Percentiles rank a stretch among this genome's conserved stretches.
phyloP scores from a whole-genome alignment of 2,113 vertebrate genomes.

The Megaleporinus macrocephalus region DNA sequence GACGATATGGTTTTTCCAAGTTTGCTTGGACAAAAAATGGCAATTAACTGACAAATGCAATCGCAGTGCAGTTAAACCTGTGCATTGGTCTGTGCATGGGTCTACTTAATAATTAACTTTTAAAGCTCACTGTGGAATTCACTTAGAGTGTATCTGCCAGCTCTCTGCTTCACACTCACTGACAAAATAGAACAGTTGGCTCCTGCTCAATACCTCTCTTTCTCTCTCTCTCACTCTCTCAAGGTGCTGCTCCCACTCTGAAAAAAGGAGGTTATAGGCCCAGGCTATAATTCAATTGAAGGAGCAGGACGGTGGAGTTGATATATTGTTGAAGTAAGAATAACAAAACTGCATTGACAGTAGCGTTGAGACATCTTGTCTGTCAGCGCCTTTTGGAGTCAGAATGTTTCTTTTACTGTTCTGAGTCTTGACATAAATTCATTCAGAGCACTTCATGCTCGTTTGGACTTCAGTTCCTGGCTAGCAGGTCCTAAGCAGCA shows the following conservation, averaged over 20 bases:
- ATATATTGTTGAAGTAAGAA: constrained; percentile 39
- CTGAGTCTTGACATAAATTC: constrained; percentile 42
- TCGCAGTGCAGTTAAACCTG: not conserved
- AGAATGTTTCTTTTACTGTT: constrained; percentile 37
- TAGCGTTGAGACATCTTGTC: constrained; percentile 46
- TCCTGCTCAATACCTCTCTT: not conserved
- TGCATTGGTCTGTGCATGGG: not conserved
- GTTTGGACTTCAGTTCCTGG: constrained; percentile 45
- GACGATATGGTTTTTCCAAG: not conserved
- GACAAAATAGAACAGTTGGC: constrained; percentile 32
- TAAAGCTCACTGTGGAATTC: not conserved
- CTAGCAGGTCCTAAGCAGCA: constrained; percentile 15
- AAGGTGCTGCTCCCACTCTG: not conserved
- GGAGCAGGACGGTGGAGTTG: constrained; percentile 29
- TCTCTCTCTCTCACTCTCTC: not conserved
- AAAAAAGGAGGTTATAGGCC: constrained; percentile 36
- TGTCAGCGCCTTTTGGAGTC: constrained; percentile 18
- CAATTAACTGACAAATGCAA: not conserved
- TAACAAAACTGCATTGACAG: constrained; percentile 53
- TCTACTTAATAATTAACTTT: constrained; percentile 9
- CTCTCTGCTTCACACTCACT: constrained; percentile 29
- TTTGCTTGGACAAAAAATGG: not conserved
- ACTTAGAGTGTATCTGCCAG: not conserved
- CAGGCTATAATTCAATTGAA: constrained; percentile 41
- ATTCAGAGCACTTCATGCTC: constrained; percentile 24